phyloP scores from a whole-genome alignment of 2,888 invertebrate species.

The Tenthredo distinguenda region DNA sequence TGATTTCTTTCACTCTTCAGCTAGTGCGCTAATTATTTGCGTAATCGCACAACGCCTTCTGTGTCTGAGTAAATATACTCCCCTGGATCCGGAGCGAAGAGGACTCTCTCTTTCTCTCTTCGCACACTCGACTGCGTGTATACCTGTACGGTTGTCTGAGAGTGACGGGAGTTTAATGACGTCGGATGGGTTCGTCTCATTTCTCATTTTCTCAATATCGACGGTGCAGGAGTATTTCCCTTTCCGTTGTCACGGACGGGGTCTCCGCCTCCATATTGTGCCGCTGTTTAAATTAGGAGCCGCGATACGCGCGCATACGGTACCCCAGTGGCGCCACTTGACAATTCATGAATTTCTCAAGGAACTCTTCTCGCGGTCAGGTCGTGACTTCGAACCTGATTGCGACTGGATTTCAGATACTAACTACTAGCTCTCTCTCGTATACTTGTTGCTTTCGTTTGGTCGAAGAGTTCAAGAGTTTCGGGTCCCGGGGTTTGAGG shows the following conservation, averaged over 20 bases:
- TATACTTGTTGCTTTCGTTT: constrained; percentile 47
- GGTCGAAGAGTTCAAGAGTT: constrained; percentile 41
- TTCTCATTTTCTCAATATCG: constrained; percentile 31
- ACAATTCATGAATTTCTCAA: neutral
- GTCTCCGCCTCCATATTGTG: neutral
- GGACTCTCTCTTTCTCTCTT: neutral
- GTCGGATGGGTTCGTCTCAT: constrained; percentile 51
- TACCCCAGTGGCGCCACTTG: neutral
- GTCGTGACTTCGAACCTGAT: neutral
- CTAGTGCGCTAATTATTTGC: neutral
- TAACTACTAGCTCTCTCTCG: neutral
- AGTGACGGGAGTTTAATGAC: constrained; percentile 65
- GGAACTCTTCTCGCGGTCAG: neutral
- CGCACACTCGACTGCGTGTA: neutral
- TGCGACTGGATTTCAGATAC: neutral
- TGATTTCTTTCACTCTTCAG: constrained; percentile 15
- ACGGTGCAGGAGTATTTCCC: neutral
- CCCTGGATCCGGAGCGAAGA: neutral
- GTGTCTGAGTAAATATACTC: neutral
- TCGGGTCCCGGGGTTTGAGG: neutral
- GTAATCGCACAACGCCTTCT: neutral
- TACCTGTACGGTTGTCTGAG: constrained; percentile 51
- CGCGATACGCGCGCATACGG: neutral
- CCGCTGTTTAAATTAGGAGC: neutral
- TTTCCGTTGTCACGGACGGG: neutral